Evolutionary conservation across 1,140 invertebrate genomes (phyloP), one percentile per base, ranked within the genome.

Genomic region (Drosophila jambulina): DNA sequence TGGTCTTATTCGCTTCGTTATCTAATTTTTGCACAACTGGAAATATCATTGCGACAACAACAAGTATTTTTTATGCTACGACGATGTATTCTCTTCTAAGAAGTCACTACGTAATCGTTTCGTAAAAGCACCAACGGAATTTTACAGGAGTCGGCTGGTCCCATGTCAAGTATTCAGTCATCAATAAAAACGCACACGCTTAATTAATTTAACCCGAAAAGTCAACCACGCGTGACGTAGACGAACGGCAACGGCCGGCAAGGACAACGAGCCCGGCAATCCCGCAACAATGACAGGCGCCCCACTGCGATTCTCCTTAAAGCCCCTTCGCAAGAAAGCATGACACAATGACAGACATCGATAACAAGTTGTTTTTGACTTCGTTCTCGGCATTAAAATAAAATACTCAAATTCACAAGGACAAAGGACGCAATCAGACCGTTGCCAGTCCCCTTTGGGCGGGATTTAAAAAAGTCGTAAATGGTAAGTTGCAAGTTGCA

Each of bases 161-260:
- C 74, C 15, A 29, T 34, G 43, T 43, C 29, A 23, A 32, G 60
- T 48, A 80, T 87, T 88, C 81, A 84, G 88, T 84, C 85, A 88
- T 74, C 84, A 88, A 84, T 90, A 90, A 90, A 84, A 90, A 90
- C 78, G 85, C 84, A 90, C 85, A 90, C 84, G 85, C 84, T 81
- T 88, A 90, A 90, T 88, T 88, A 88, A 88, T 81, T 88, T 90
- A 88, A 88, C 84, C 85, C 78, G 65, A 90, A 87, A 88, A 90
- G 62, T 78, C 84, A 88, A 68, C 80, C 85, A 88, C 63, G 80
- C 81, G 84, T 84, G 78, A 78, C 51, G 63, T 75, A 78, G 74
- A 81, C 77, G 78, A 90, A 71, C 76, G 69, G 51, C 72, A 80
- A 54, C 23, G 32, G 25, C 46, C 46, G 48, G 54, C 46, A 54